phyloP scores from a whole-genome alignment of 2,113 vertebrate genomes.

The Ramphastos sulfuratus region DNA sequence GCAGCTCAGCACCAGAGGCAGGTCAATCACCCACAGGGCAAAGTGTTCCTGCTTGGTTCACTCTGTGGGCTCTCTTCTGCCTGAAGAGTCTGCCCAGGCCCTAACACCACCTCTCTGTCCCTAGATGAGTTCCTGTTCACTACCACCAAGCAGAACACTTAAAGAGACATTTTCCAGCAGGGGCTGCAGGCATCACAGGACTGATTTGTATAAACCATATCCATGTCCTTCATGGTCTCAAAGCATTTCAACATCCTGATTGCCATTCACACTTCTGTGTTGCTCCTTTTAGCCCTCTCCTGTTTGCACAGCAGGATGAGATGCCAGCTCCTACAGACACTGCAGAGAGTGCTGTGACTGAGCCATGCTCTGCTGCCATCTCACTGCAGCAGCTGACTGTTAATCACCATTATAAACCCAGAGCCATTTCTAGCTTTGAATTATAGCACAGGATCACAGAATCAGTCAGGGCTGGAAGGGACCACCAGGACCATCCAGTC shows the following conservation, averaged over 20 bases:
- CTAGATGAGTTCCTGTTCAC: neutral
- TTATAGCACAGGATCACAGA: too few species aligned
- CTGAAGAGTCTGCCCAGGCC: neutral
- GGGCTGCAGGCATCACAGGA: neutral
- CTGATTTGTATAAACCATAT: neutral
- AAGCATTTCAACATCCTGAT: neutral
- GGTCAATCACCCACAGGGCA: too few species aligned
- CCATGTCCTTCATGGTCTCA: neutral
- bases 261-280: neutral
- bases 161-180: neutral
- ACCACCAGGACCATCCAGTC: too few species aligned
- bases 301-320: neutral
- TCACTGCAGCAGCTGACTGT: too few species aligned
- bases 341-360: neutral
- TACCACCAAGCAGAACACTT: neutral
- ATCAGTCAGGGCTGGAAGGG: too few species aligned
- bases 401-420: neutral
- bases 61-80: too few species aligned
- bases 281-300: neutral
- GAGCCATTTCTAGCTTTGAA: neutral
- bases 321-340: neutral
- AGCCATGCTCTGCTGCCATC: neutral
- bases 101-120: neutral
- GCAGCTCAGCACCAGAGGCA: too few species aligned
- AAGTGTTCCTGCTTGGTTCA: too few species aligned